Conservation (phyloP, 2,113 vertebrate species). For the Siniperca knerii region DNA sequence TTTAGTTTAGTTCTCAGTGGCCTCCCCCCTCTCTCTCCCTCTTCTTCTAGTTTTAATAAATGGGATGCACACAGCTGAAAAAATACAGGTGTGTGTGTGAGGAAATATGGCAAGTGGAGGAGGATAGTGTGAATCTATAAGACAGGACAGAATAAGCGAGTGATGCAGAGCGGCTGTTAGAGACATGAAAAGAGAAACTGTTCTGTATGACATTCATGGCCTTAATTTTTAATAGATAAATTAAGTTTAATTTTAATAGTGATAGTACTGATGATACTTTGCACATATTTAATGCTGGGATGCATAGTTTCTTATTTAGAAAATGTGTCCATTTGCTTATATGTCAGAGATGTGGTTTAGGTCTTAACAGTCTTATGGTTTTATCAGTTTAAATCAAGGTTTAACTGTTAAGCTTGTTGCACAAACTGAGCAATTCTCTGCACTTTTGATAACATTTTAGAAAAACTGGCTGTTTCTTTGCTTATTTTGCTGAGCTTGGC, state of each 20-base stretch:
- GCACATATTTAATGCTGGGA: background rate
- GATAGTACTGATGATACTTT: background rate
- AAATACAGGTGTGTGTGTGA: conserved; percentile 3
- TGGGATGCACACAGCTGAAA: background rate
- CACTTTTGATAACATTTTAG: background rate
- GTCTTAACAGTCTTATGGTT: background rate
- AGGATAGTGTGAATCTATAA: background rate
- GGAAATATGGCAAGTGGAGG: background rate
- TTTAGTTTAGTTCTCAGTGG: background rate
- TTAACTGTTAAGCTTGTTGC: background rate
- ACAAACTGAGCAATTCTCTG: background rate
- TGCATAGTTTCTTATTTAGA: background rate
- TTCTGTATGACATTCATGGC: background rate
- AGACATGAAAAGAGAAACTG: background rate
- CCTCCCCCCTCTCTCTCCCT: background rate
- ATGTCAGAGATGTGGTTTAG: background rate
- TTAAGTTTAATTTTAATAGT: background rate
- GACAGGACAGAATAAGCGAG: background rate
- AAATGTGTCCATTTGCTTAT: background rate
- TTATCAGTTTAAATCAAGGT: background rate
- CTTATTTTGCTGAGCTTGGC: background rate
- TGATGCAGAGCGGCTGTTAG: background rate
- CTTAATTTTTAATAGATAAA: background rate
- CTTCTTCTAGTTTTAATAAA: background rate
- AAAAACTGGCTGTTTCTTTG: background rate